Conservation (phyloP, 2,797 vertebrate genomes). For the Mallotus villosus region DNA sequence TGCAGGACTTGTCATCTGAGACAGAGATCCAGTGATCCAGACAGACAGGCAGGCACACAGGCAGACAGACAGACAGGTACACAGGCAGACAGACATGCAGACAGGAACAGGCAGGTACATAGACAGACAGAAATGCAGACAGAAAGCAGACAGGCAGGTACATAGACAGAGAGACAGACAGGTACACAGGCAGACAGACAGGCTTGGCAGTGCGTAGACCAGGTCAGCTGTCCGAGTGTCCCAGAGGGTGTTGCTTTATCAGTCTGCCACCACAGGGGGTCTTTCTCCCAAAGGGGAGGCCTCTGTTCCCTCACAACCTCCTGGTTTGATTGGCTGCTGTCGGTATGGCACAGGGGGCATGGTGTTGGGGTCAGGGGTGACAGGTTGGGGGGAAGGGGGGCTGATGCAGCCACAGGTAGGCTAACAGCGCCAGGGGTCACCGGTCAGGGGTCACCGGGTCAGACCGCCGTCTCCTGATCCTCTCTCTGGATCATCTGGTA, state of each 20-base stretch:
- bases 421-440: background rate
- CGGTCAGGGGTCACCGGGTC: constrained; percentile 47
- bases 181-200: background rate
- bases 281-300: background rate
- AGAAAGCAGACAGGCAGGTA: too few species aligned
- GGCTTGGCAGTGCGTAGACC: constrained; percentile 41
- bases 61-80: too few species aligned
- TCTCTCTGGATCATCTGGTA: constrained; percentile 97
- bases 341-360: constrained; percentile 36
- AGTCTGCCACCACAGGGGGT: background rate
- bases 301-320: background rate
- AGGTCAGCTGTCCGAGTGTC: background rate
- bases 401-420: background rate
- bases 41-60: background rate
- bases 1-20: background rate
- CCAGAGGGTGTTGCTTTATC: constrained; percentile 8
- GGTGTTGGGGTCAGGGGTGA: background rate
- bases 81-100: too few species aligned
- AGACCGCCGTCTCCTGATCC: constrained; percentile 95
- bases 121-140: too few species aligned
- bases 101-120: too few species aligned
- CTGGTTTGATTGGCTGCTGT: constrained; percentile 27
- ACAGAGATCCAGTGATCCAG: background rate
- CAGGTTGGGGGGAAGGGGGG: background rate
- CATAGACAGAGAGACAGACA: too few species aligned